These are phyloP conservation scores for Drosophila leontia DNA, from an alignment of 1,140 invertebrate species.

Conservation along the genomic window DNA sequence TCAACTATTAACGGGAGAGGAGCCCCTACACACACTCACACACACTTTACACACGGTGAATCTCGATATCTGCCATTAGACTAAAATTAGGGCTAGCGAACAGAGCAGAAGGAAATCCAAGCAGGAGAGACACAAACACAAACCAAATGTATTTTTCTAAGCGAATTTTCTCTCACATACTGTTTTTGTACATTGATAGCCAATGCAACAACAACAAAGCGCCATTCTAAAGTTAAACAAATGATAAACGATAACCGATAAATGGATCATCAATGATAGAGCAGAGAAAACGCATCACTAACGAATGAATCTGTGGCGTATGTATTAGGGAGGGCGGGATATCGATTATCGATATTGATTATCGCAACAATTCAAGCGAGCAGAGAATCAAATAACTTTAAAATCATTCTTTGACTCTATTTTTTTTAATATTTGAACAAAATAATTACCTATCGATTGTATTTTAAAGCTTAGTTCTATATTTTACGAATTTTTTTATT, in stretches of 20 bases:
- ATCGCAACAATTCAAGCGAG: neutral
- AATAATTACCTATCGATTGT: no score
- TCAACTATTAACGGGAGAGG: constrained; percentile 43
- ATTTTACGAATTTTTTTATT: neutral
- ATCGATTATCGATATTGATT: neutral
- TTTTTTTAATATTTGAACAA: no score
- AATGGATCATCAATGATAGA: constrained; percentile 1
- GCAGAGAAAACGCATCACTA: neutral
- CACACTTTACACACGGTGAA: constrained; percentile 30
- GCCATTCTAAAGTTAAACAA: constrained; percentile 4
- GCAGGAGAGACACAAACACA: constrained; percentile 13
- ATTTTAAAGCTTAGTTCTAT: no score
- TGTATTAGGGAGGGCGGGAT: neutral
- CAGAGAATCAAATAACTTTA: neutral
- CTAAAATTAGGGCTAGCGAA: constrained; percentile 48
- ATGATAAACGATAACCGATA: neutral
- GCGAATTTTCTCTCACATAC: constrained; percentile 41
- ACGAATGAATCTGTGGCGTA: constrained; percentile 20
- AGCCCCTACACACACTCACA: neutral
- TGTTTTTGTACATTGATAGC: constrained; percentile 35
- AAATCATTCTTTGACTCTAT: no score
- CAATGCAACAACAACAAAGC: neutral
- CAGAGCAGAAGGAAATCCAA: constrained; percentile 11
- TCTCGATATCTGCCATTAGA: constrained; percentile 73
- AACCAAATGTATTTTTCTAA: constrained; percentile 70